A percentile compares a stretch with the other conserved stretches of the same genome.
Evolutionary conservation across 64 coral and sea anemone genomes (phyloP).

Genomic region (Dendrophyllia cribrosa): DNA sequence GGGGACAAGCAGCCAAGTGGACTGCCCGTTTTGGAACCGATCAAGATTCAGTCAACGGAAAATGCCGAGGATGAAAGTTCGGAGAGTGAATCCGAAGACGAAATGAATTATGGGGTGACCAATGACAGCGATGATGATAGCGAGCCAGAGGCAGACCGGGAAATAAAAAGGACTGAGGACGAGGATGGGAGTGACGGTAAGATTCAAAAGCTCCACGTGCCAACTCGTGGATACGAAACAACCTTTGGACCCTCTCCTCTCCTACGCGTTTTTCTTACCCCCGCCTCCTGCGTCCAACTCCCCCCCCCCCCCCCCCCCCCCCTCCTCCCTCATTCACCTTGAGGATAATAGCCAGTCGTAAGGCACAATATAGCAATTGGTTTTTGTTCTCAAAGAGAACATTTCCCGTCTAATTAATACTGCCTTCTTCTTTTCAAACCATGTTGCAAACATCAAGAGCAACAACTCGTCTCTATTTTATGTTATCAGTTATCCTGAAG

Average conservation of each 20-base stretch:
- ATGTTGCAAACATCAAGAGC: not conserved
- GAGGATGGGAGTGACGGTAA: not conserved
- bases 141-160: constrained; percentile 65
- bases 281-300: no score
- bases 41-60: constrained; percentile 83
- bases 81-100: constrained; percentile 67
- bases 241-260: no score
- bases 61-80: constrained; percentile 45
- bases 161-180: constrained; percentile 12
- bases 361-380: no score
- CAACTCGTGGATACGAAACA: no score
- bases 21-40: constrained; percentile 84
- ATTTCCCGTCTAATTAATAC: no score
- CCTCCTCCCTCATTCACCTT: no score
- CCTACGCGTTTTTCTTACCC: no score
- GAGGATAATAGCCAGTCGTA: no score
- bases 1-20: constrained; percentile 24
- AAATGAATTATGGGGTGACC: constrained; percentile 35
- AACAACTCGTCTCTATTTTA: not conserved
- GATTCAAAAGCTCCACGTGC: no score
- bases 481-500: not conserved
- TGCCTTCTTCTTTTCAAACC: no score
- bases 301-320: no score
- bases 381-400: no score
- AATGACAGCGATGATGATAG: constrained; percentile 48